A percentile compares a stretch with the other conserved stretches of the same genome.
These are phyloP conservation scores for Pristionchus fissidentatus DNA, from an alignment of 2,888 invertebrate genomes.

Conservation along the genomic window DNA sequence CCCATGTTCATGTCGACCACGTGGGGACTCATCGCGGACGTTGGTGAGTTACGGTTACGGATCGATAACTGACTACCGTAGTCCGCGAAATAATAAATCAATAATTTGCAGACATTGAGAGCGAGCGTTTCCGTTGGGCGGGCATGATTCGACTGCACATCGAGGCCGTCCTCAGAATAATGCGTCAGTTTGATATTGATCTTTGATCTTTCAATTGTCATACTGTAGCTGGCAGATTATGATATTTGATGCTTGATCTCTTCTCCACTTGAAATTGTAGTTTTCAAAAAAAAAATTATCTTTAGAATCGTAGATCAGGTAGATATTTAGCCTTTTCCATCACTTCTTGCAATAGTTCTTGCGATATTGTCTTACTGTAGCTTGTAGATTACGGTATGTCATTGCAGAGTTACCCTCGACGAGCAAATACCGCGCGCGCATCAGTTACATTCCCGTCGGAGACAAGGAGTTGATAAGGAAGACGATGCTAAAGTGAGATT, in stretches of 20 bases:
- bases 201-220: background rate
- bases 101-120: constrained; percentile 58
- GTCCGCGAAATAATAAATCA: background rate
- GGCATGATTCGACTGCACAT: constrained; percentile 67
- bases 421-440: constrained; percentile 60
- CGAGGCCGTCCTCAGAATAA: constrained; percentile 64
- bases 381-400: too few species aligned
- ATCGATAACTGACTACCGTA: background rate
- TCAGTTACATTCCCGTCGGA: constrained; percentile 64
- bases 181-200: constrained; percentile 51
- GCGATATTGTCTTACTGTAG: too few species aligned
- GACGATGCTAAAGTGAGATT: constrained; percentile 52
- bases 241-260: background rate
- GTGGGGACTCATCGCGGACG: constrained; percentile 70
- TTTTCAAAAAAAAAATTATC: too few species aligned
- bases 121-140: constrained; percentile 67
- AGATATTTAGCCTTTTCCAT: too few species aligned
- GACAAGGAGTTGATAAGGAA: constrained; percentile 56
- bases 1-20: constrained; percentile 66
- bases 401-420: constrained; percentile 60
- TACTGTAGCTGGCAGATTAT: background rate
- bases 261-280: too few species aligned
- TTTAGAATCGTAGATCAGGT: too few species aligned
- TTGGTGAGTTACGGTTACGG: constrained; percentile 55
- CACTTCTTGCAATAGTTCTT: too few species aligned